These are phyloP conservation scores for Margaritifera margaritifera DNA, from an alignment of 2,888 invertebrate genomes.

Conservation along the genomic window DNA sequence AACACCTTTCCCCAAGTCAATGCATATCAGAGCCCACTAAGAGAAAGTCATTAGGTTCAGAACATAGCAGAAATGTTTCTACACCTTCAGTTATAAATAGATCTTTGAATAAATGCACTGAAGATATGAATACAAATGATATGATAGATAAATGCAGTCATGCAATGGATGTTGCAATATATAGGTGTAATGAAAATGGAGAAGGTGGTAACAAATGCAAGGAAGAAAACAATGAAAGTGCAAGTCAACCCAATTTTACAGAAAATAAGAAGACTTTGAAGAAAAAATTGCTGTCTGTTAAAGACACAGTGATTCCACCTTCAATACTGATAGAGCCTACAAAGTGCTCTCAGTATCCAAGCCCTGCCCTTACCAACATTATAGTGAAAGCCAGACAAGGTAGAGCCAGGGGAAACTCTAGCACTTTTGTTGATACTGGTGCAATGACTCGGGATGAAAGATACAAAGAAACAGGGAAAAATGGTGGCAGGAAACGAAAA, in stretches of 20 bases:
- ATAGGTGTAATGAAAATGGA: too few relatives aligned
- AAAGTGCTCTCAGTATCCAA: slow-evolving; percentile 30
- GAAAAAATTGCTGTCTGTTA: slow-evolving; percentile 45
- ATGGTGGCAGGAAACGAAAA: slow-evolving; percentile 3
- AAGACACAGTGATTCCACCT: slow-evolving; percentile 37
- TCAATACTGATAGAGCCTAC: slow-evolving; percentile 43
- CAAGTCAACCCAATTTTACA: neutral
- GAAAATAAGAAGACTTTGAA: slow-evolving; percentile 25
- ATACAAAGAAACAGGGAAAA: neutral
- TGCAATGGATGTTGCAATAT: too few relatives aligned
- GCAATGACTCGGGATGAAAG: neutral
- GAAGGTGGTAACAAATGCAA: too few relatives aligned
- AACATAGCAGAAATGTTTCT: too few relatives aligned
- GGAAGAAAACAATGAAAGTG: neutral
- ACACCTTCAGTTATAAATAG: too few relatives aligned
- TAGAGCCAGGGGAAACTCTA: neutral
- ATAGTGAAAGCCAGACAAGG: too few relatives aligned
- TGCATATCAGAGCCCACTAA: too few relatives aligned
- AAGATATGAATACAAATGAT: too few relatives aligned
- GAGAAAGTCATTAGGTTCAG: too few relatives aligned
- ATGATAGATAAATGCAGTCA: too few relatives aligned
- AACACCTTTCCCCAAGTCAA: too few relatives aligned
- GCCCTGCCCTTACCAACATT: neutral
- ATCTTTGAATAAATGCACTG: too few relatives aligned
- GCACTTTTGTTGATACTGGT: neutral